These are phyloP conservation scores for Oscheius sp. DNA, from an alignment of 2,888 invertebrate species.

Conservation along the genomic window DNA sequence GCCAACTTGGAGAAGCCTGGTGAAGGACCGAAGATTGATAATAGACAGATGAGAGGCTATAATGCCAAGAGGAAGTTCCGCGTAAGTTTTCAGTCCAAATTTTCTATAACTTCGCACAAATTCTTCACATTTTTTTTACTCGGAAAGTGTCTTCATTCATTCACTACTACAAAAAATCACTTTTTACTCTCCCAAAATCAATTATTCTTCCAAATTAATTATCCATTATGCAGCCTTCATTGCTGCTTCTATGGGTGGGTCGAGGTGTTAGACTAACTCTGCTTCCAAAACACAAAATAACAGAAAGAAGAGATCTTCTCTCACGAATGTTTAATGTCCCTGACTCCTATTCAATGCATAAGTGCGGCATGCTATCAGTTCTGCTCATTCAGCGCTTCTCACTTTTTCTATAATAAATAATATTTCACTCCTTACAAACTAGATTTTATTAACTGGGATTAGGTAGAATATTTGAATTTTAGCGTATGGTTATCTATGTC, in stretches of 20 bases:
- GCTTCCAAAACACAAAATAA: not conserved
- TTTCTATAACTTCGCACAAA: not conserved
- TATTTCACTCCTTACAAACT: too few relatives aligned
- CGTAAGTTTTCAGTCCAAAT: conserved; percentile 43
- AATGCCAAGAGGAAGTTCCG: conserved; percentile 64
- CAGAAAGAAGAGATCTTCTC: not conserved
- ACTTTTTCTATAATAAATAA: not conserved
- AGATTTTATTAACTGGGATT: too few relatives aligned
- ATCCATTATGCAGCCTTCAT: conserved; percentile 2
- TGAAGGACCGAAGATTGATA: conserved; percentile 54
- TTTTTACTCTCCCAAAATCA: not conserved
- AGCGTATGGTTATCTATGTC: conserved; percentile 52
- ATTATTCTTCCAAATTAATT: not conserved
- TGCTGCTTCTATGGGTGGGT: conserved; percentile 6
- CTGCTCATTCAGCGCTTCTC: not conserved
- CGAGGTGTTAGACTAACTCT: conserved; percentile 6
- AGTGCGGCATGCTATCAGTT: conserved; percentile 16
- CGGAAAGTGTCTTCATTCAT: not conserved
- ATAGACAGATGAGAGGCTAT: conserved; percentile 61
- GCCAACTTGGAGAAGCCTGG: conserved; percentile 45
- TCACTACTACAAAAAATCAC: not conserved
- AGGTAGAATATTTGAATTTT: conserved; percentile 19
- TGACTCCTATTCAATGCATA: conserved; percentile 11
- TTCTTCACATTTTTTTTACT: too few relatives aligned
- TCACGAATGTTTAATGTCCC: conserved; percentile 2